phyloP scores from a whole-genome alignment of 2,888 invertebrate species.

The Dryadula phaetusa region DNA sequence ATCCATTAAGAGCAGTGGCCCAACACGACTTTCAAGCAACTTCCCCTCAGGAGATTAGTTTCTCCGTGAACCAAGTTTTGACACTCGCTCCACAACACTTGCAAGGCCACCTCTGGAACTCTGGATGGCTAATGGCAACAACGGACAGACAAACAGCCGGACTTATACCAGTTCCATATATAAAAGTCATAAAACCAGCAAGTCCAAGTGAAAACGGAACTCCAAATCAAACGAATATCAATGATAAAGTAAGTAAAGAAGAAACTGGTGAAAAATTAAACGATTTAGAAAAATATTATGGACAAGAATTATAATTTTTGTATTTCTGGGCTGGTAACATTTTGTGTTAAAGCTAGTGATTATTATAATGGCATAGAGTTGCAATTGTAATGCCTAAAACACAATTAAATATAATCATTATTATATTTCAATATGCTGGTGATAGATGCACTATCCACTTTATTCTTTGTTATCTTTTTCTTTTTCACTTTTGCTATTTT shows the following conservation, averaged over 20 bases:
- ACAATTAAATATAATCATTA: neutral
- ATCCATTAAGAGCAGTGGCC: slow-evolving; percentile 87
- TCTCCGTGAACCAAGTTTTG: slow-evolving; percentile 90
- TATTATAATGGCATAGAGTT: neutral
- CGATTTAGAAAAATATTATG: slow-evolving; percentile 53
- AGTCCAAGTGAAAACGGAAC: slow-evolving; percentile 36
- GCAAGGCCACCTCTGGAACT: slow-evolving; percentile 88
- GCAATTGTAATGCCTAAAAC: neutral
- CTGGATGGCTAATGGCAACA: slow-evolving; percentile 88
- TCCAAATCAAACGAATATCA: slow-evolving; percentile 33
- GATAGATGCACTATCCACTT: slow-evolving; percentile 1
- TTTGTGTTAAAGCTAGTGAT: neutral
- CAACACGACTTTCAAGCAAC: slow-evolving; percentile 90
- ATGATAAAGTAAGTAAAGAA: slow-evolving; percentile 37
- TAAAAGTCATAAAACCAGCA: slow-evolving; percentile 67
- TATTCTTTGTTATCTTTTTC: neutral
- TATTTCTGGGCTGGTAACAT: slow-evolving; percentile 29
- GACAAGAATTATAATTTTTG: slow-evolving; percentile 51
- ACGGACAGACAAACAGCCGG: slow-evolving; percentile 85
- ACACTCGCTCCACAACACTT: slow-evolving; percentile 92
- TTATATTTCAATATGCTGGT: neutral
- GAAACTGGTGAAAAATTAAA: slow-evolving; percentile 42
- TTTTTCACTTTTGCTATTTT: slow-evolving; percentile 1
- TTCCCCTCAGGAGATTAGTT: slow-evolving; percentile 89
- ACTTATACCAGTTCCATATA: slow-evolving; percentile 86